phyloP scores from a whole-genome alignment of 1,140 invertebrate species.

The Bombus difficillimus region DNA sequence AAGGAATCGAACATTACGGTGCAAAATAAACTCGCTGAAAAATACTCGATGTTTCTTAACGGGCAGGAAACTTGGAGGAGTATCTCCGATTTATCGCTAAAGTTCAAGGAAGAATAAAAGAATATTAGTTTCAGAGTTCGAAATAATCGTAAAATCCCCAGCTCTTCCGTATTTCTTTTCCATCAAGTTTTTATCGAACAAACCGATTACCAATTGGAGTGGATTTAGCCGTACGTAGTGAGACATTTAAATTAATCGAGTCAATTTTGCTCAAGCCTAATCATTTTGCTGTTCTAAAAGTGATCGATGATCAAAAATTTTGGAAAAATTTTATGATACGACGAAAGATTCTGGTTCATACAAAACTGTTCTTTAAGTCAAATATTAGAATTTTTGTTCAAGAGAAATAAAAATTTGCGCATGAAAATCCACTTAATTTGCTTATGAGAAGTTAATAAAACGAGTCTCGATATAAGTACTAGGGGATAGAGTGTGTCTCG shows the following conservation, averaged over 20 bases:
- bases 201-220: not conserved
- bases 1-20: not conserved
- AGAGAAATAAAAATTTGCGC: no score
- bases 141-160: not conserved
- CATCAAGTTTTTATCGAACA: not conserved
- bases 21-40: not conserved
- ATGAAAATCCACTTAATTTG: not conserved
- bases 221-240: not conserved
- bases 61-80: not conserved
- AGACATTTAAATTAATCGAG: not conserved
- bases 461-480: no score
- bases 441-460: no score
- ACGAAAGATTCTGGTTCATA: not conserved
- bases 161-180: not conserved
- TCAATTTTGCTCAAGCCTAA: not conserved
- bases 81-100: not conserved
- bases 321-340: not conserved
- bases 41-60: not conserved
- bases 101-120: not conserved
- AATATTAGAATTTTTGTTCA: not conserved
- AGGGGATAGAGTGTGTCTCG: not conserved
- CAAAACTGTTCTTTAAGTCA: not conserved
- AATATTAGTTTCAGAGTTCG: not conserved
- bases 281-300: not conserved
- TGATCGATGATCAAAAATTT: not conserved